These are phyloP conservation scores for Actias luna DNA, from an alignment of 2,888 invertebrate species.

Conservation along the genomic window DNA sequence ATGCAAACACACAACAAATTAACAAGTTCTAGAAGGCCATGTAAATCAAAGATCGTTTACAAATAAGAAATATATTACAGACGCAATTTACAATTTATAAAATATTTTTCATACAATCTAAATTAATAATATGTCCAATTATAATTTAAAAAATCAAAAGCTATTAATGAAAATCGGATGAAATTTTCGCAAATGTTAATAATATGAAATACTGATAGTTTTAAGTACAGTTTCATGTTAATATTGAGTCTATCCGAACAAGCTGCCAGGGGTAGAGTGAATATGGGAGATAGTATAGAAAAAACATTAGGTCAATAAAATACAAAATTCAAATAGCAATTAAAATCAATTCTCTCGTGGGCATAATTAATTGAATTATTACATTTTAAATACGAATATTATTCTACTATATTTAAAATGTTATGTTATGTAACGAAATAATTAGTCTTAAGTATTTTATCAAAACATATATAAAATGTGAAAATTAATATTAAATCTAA, in stretches of 20 bases:
- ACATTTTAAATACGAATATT: not conserved
- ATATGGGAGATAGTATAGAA: conserved; percentile 1
- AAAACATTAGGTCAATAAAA: not conserved
- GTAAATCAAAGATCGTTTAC: conserved; percentile 38
- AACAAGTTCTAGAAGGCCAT: conserved; percentile 45
- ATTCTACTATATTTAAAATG: no score
- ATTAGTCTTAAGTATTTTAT: not conserved
- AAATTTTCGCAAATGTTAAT: not conserved
- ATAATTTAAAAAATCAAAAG: not conserved
- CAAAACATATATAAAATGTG: not conserved
- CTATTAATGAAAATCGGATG: not conserved
- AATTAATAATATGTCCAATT: conserved; percentile 13
- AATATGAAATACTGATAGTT: not conserved
- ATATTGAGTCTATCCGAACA: not conserved
- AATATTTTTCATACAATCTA: conserved; percentile 42
- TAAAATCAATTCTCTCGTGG: not conserved
- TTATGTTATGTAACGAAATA: not conserved
- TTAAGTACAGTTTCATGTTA: not conserved
- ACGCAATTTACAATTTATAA: conserved; percentile 60
- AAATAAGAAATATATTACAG: conserved; percentile 70
- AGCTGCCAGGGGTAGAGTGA: not conserved
- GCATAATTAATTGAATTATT: not conserved
- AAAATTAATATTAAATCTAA: not conserved
- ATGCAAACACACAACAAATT: not conserved
- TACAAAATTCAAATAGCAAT: not conserved